Evolutionary conservation across 1,140 invertebrate species (phyloP).

Genomic region (Heliconius melpomene): DNA sequence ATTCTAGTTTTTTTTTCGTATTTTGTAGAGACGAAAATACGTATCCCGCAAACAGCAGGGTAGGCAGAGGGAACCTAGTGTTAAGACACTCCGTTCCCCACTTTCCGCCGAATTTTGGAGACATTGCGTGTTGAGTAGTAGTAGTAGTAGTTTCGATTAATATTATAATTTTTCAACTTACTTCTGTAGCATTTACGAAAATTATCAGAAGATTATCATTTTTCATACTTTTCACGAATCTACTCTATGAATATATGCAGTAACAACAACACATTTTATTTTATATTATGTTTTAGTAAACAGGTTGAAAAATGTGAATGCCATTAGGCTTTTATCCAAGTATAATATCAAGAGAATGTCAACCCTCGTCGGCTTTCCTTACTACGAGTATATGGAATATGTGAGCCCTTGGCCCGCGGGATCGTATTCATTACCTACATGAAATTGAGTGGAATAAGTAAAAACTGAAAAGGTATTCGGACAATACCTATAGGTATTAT

Average conservation of each 20-base stretch:
- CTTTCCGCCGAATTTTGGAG: too few species aligned
- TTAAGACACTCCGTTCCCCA: too few species aligned
- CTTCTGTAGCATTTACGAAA: too few species aligned
- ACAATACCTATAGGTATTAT: background rate
- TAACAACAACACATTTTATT: background rate
- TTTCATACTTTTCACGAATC: background rate
- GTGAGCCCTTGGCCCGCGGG: conserved; percentile 15
- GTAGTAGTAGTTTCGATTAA: too few species aligned
- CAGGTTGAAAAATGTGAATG: conserved; percentile 8
- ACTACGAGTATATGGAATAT: background rate
- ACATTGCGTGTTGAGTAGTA: too few species aligned
- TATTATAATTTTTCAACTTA: background rate
- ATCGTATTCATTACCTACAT: conserved; percentile 13
- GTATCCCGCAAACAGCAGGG: too few species aligned
- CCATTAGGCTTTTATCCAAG: conserved; percentile 13
- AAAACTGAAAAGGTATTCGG: background rate
- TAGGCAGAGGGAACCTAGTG: too few species aligned
- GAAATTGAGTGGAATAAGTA: conserved; percentile 13
- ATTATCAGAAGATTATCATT: too few species aligned
- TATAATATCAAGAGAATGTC: conserved; percentile 22
- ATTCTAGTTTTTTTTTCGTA: too few species aligned
- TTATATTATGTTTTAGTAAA: conserved; percentile 8
- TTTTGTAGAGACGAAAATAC: too few species aligned
- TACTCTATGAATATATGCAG: background rate
- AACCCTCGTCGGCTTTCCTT: conserved; percentile 21